phyloP scores from a whole-genome alignment of 1,140 invertebrate species.

The Diorhabda carinulata region DNA sequence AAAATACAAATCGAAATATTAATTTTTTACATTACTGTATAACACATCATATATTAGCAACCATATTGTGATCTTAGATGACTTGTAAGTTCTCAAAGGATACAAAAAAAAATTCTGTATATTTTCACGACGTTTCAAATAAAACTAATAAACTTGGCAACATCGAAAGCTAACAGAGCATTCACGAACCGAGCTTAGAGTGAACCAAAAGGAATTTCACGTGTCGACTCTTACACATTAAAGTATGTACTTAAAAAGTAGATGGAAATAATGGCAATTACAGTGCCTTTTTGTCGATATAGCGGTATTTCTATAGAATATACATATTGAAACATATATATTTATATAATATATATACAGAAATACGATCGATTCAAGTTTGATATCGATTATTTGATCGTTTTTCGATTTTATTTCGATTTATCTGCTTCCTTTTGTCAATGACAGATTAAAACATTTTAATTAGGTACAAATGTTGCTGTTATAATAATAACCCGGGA shows the following conservation, averaged over 20 bases:
- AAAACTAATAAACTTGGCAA: constrained; percentile 4
- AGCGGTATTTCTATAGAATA: background rate
- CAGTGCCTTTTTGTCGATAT: constrained; percentile 10
- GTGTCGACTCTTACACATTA: constrained; percentile 21
- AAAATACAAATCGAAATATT: too few relatives aligned
- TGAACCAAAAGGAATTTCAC: constrained; percentile 22
- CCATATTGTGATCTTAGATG: too few relatives aligned
- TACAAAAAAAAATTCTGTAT: too few relatives aligned
- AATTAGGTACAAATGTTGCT: too few relatives aligned
- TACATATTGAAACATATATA: background rate
- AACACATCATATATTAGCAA: too few relatives aligned
- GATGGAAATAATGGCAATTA: constrained; percentile 23
- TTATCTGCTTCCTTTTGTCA: too few relatives aligned
- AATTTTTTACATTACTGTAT: too few relatives aligned
- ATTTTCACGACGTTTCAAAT: too few relatives aligned
- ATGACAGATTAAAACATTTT: too few relatives aligned
- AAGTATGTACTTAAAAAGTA: constrained; percentile 21
- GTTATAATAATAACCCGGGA: too few relatives aligned
- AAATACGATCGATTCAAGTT: background rate
- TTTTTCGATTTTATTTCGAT: background rate
- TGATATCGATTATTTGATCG: background rate
- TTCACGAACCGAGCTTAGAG: constrained; percentile 8
- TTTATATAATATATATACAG: background rate
- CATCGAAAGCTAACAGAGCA: background rate
- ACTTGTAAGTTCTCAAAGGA: too few relatives aligned